Conservation (phyloP, 2,113 vertebrate genomes). For the Gobius niger region DNA sequence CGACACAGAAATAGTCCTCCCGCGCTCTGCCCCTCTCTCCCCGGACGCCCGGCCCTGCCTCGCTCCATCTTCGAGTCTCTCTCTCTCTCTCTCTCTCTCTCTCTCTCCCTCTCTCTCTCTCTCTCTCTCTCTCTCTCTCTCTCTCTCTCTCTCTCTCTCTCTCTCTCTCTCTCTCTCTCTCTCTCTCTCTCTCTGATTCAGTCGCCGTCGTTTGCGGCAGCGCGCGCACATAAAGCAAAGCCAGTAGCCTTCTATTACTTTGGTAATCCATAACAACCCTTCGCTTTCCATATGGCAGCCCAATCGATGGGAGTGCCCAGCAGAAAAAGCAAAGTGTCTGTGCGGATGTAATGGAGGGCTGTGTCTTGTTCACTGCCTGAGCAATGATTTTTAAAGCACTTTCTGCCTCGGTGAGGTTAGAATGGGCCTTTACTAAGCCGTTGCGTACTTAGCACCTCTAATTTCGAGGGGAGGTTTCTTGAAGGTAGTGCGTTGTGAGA, state of each 20-base stretch:
- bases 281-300: conserved; percentile 55
- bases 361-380: conserved; percentile 26
- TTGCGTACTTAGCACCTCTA: too few relatives aligned
- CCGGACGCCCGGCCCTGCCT: conserved; percentile 39
- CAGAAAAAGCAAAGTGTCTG: conserved; percentile 46
- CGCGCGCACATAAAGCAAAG: conserved; percentile 40
- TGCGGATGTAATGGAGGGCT: conserved; percentile 43
- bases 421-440: conserved; percentile 7
- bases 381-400: conserved; percentile 25
- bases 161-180: too few relatives aligned
- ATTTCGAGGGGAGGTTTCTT: too few relatives aligned
- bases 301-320: conserved; percentile 47
- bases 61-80: conserved; percentile 56
- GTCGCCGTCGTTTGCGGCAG: conserved; percentile 47
- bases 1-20: conserved; percentile 73
- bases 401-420: conserved; percentile 22
- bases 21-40: conserved; percentile 24
- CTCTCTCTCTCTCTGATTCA: conserved; percentile 45
- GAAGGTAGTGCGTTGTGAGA: too few relatives aligned
- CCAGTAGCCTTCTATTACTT: conserved; percentile 58
- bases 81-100: too few relatives aligned
- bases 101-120: too few relatives aligned
- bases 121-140: conserved; percentile 24
- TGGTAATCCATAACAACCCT: conserved; percentile 58
- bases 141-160: conserved; percentile 11